A percentile compares a stretch with the other conserved stretches of the same genome.
phyloP scores from a whole-genome alignment of 2,888 invertebrate species.

The Steinernema carpocapsae region DNA sequence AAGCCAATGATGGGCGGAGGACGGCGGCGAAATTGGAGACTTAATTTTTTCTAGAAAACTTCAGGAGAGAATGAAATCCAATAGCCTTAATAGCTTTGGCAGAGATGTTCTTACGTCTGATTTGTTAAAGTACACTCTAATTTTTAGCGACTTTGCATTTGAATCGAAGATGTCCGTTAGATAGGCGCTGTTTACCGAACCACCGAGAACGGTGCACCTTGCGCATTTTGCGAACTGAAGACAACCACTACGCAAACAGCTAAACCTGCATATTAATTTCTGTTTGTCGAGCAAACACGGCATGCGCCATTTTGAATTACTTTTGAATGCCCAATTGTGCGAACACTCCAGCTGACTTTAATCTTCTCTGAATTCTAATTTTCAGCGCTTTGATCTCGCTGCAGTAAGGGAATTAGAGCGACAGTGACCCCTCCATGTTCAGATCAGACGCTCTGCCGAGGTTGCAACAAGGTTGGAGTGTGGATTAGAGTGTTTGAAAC shows the following conservation, averaged over 20 bases:
- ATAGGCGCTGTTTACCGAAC: not conserved
- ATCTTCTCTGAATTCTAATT: not conserved
- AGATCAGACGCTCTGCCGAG: no score
- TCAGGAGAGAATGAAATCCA: not conserved
- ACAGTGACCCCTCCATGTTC: not conserved
- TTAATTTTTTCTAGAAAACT: not conserved
- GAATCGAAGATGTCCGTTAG: not conserved
- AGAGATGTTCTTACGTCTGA: no score
- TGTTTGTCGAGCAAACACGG: not conserved
- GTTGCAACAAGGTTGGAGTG: no score
- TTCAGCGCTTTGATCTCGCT: not conserved
- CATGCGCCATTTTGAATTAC: not conserved
- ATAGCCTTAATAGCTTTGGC: not conserved
- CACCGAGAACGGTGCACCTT: conserved; percentile 20
- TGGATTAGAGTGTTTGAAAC: no score
- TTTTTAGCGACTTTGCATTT: not conserved
- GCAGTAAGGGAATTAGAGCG: not conserved
- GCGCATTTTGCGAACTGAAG: conserved; percentile 3
- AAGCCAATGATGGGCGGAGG: no score
- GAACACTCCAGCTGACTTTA: not conserved
- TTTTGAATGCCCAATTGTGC: not conserved
- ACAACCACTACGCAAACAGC: not conserved
- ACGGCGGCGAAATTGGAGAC: no score
- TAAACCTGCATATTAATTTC: conserved; percentile 5
- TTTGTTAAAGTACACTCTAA: no score